These are phyloP conservation scores for Drosophila watanabei DNA, from an alignment of 1,140 invertebrate genomes.

Conservation along the genomic window DNA sequence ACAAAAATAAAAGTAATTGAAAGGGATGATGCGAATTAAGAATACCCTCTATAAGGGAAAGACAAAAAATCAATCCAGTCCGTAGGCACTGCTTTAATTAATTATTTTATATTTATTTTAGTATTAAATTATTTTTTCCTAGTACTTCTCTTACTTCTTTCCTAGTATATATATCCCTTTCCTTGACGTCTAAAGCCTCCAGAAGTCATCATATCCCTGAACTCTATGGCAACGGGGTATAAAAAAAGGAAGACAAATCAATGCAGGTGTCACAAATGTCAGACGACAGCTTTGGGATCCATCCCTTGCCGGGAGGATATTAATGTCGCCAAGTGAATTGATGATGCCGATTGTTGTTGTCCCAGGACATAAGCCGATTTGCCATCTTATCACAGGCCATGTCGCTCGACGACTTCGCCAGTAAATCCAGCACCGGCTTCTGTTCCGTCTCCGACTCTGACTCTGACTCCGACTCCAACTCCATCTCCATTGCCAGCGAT, in stretches of 20 bases:
- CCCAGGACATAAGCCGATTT: conserved; percentile 76
- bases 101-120: not conserved
- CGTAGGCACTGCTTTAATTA: not conserved
- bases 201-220: conserved; percentile 1
- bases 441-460: conserved; percentile 10
- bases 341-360: conserved; percentile 79
- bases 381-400: conserved; percentile 77
- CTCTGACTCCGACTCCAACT: conserved; percentile 28
- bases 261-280: conserved; percentile 84
- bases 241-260: conserved; percentile 79
- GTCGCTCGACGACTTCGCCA: conserved; percentile 17
- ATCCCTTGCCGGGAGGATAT: conserved; percentile 62
- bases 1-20: conserved; percentile 32
- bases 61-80: not conserved
- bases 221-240: conserved; percentile 8
- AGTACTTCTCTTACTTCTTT: not conserved
- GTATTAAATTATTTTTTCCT: not conserved
- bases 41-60: not conserved
- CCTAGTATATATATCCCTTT: not conserved
- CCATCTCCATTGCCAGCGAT: conserved; percentile 12
- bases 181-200: not conserved
- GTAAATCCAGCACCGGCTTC: conserved; percentile 22
- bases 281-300: conserved; percentile 73
- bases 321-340: conserved; percentile 83
- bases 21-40: not conserved